Evolutionary conservation across 1,140 invertebrate genomes (phyloP).

Genomic region (Nephila pilipes): DNA sequence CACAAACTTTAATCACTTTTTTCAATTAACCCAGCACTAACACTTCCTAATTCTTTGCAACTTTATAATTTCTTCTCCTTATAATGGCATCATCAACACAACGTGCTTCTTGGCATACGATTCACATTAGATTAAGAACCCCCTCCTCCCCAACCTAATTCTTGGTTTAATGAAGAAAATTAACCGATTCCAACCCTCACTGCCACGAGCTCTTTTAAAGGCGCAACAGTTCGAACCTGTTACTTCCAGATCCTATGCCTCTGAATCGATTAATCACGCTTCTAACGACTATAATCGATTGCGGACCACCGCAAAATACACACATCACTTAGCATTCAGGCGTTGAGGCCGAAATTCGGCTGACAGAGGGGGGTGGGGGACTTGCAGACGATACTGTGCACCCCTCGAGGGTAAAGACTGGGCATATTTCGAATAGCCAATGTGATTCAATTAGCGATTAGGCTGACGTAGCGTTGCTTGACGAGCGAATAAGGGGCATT

Average conservation of each 20-base stretch:
- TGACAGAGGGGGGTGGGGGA: neutral
- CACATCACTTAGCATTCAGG: neutral
- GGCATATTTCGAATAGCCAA: constrained; percentile 10
- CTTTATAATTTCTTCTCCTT: too few relatives aligned
- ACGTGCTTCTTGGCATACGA: too few relatives aligned
- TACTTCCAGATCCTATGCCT: neutral
- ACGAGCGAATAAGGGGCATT: constrained; percentile 20
- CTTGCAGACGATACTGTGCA: neutral
- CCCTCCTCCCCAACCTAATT: neutral
- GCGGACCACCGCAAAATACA: neutral
- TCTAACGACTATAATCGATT: constrained; percentile 10
- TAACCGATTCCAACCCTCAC: neutral
- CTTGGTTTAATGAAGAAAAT: neutral
- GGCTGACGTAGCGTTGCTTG: neutral
- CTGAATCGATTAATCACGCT: constrained; percentile 8
- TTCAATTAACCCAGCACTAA: too few relatives aligned
- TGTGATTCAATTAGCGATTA: constrained; percentile 24
- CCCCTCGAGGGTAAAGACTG: neutral
- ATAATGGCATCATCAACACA: too few relatives aligned
- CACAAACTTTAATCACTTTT: neutral
- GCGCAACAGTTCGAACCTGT: constrained; percentile 41
- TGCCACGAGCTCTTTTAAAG: neutral
- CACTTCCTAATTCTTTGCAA: too few relatives aligned
- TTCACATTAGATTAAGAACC: neutral
- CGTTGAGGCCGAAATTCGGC: neutral